Evolutionary conservation across 1,140 invertebrate genomes (phyloP), one percentile per base, ranked within the genome.

Genomic region (Sipha flava): DNA sequence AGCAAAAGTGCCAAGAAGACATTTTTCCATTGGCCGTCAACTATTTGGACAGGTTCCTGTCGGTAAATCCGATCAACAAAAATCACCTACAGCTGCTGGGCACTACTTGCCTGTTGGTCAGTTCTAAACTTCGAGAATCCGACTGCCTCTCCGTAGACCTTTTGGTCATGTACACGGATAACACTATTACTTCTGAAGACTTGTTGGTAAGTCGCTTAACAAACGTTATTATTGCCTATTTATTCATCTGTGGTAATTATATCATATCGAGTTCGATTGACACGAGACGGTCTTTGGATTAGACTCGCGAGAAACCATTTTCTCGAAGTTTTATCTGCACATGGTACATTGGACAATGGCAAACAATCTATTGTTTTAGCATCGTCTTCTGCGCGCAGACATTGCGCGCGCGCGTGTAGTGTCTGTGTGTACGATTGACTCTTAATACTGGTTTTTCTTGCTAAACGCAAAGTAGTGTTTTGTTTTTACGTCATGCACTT

Each of bases 1-100:
- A 96, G 84, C 92, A 95, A 83, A 91, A 91, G 81, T 94, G 94
- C 83, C 93, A 96, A 86, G 94, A 96, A 83, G 94, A 95, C 84
- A 94, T 98, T 23, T 97, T 97, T 85, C 89, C 92, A 6, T 86
- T 97, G 83, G 93, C 95, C 29, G 91, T 96, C 85, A 96, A 95
- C 84, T 96, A 95, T 86, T 86, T 98, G 88, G 95, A 98, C 87
- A 89, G 96, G 84, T 96, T 97, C 88, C 87, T 98, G 82, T 92
- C 90, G 82, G 89, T 90, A 54, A 92, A 91, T 84, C 90, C 91
- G 21, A 91, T 94, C 82, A 89, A 89, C 81, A 94, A 94, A 86
- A 91, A 88, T 75, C 93, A 95, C 84, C 88, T 98, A 43, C 96
- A 98, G 88, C 89, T 97, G 23, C 87, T 98, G 82, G 95, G 93